phyloP scores from a whole-genome alignment of 2,797 vertebrate genomes.

The Semotilus atromaculatus region DNA sequence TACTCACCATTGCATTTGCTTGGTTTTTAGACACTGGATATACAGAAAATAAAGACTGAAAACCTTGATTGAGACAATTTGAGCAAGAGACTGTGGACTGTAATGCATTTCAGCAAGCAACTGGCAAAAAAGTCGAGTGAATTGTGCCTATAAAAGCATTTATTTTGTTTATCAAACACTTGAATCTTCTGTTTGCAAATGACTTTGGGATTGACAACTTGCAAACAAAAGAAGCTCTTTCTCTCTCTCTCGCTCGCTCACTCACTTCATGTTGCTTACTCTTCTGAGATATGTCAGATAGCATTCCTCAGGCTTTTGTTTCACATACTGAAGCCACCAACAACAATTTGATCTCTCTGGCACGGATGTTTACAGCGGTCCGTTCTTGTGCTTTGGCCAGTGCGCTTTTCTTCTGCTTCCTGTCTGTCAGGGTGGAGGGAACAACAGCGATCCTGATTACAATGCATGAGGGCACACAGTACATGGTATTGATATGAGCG shows the following conservation, averaged over 20 bases:
- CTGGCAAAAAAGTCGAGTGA: neutral
- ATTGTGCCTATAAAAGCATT: slow-evolving; percentile 13
- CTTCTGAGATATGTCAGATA: slow-evolving; percentile 67
- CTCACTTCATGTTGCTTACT: slow-evolving; percentile 43
- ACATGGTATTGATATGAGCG: slow-evolving; percentile 45
- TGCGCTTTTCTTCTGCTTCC: slow-evolving; percentile 70
- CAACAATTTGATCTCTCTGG: slow-evolving; percentile 65
- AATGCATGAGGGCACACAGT: slow-evolving; percentile 42
- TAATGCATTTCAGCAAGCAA: neutral
- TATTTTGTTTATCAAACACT: slow-evolving; percentile 44
- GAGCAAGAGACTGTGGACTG: neutral
- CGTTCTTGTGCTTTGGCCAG: slow-evolving; percentile 58
- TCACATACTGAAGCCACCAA: slow-evolving; percentile 62
- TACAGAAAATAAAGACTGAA: neutral
- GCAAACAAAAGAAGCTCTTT: slow-evolving; percentile 41
- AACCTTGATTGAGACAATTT: neutral
- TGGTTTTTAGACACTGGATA: neutral
- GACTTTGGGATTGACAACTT: slow-evolving; percentile 60
- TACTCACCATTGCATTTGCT: neutral
- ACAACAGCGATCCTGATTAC: slow-evolving; percentile 61
- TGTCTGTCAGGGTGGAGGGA: slow-evolving; percentile 65
- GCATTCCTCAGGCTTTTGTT: slow-evolving; percentile 72
- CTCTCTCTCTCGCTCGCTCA: neutral
- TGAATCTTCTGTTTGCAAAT: slow-evolving; percentile 60
- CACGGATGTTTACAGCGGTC: slow-evolving; percentile 66